A percentile compares a stretch with the other conserved stretches of the same genome.
Conservation (phyloP, 2,113 vertebrate genomes). For the Oxyruncus cristatus region DNA sequence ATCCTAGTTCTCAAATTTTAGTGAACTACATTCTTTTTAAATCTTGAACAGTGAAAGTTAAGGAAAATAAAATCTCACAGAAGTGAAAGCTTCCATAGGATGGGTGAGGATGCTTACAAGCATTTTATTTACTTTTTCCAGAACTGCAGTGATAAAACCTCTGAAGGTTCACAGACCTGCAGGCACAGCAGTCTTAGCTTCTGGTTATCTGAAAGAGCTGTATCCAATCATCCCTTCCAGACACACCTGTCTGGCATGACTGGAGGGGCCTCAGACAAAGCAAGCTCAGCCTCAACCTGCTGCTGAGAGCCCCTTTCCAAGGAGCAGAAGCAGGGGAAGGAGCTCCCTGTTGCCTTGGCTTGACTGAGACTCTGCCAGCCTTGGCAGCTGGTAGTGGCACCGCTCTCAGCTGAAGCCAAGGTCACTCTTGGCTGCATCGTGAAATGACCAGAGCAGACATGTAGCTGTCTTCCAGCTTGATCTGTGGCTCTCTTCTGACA, state of each 20-base stretch:
- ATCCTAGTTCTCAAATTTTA: neutral
- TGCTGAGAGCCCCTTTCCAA: rapidly evolving
- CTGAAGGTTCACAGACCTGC: neutral
- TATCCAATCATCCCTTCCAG: rapidly evolving
- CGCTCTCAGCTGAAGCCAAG: neutral
- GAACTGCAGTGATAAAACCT: neutral
- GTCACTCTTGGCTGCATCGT: rapidly evolving
- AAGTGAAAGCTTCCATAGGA: neutral
- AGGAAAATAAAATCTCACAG: neutral
- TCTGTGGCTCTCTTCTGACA: neutral
- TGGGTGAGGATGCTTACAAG: rapidly evolving
- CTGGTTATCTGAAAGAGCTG: neutral
- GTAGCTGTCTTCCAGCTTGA: neutral
- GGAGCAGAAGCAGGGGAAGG: neutral
- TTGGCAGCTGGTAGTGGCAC: neutral
- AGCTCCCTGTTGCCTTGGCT: neutral
- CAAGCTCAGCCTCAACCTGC: neutral
- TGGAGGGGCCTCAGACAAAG: neutral
- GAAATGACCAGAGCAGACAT: rapidly evolving
- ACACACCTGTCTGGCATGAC: rapidly evolving
- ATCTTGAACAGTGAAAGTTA: neutral
- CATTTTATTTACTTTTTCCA: neutral
- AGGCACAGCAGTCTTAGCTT: neutral
- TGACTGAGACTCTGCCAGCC: neutral
- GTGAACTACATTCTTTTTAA: neutral